Base-by-base conservation (phyloP, 2,888 invertebrate species). In the Eubasilissa splendida region DNA sequence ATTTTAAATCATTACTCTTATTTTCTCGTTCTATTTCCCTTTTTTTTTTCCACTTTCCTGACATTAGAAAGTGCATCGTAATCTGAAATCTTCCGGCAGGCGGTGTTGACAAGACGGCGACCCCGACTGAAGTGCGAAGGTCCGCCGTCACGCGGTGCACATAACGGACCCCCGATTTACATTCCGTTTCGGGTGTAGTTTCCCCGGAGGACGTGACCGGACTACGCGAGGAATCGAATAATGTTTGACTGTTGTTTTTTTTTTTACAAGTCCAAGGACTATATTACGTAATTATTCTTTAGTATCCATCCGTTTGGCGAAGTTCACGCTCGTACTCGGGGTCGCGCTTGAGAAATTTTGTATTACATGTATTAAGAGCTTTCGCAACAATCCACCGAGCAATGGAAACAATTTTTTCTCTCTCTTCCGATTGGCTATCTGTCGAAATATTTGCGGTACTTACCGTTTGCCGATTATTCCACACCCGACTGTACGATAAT, bases 1-100 rank as follows among this genome's bases (percentile, higher is more conserved):
- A 14, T 52, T 70, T 22, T 12, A 42, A 68, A 68, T 53, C n/a
- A 52, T 22, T 52, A n/a, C 60, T 56, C 22, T 73, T 73, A 56
- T 71, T 71, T 71, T 71, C 71, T 58, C 71, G 58, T 73, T 73
- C 71, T 56, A 56, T 73, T 73, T 68, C 50, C n/a, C 33, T n/a
- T 50, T 54, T 68, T 70, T 56, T 56, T 73, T 73, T 73, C 71
- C 71, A 58, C 71, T 73, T 73, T 73, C 71, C 56, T 54, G 71
- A 31, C 71, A 73, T 54, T 73, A 73, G 71, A 73, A 56, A 73
- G 71, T 73, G 71, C 58, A 73, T 73, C 71, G 22, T 56, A 11
- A 22, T n/a, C 11, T 54, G 53, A 33, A 33, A 31, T 52, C 4
- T 68, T 52, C 14, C 7, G 68, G n/a, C 68, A 50, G 63, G 63